Percentiles rank a stretch among this genome's conserved stretches.
phyloP scores from a whole-genome alignment of 2,888 invertebrate species.

The Graphium colonna region DNA sequence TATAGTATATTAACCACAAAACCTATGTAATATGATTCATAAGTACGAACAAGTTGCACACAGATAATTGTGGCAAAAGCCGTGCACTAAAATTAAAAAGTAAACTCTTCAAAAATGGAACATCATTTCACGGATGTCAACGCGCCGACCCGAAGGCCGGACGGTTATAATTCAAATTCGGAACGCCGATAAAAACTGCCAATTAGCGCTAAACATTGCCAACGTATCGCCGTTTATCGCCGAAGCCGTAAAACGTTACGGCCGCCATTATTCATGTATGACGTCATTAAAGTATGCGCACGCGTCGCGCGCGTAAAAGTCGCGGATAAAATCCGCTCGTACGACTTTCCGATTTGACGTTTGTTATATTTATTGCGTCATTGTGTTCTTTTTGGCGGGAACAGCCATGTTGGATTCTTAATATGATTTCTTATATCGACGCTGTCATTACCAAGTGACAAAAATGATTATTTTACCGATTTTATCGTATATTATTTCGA shows the following conservation, averaged over 20 bases:
- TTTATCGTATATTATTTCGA: too few relatives aligned
- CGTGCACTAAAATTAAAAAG: too few relatives aligned
- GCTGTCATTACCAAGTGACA: too few relatives aligned
- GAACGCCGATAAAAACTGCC: constrained; percentile 48
- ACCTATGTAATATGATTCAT: constrained; percentile 3
- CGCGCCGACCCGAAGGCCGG: constrained; percentile 1
- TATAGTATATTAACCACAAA: too few relatives aligned
- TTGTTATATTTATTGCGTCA: constrained; percentile 38
- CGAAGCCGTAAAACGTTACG: constrained; percentile 52
- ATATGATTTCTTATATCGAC: too few relatives aligned
- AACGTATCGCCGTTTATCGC: constrained; percentile 57
- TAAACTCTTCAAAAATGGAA: too few relatives aligned
- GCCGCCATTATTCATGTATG: constrained; percentile 42
- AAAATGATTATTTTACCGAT: too few relatives aligned
- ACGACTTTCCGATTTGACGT: constrained; percentile 17
- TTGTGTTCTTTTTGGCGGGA: constrained; percentile 27
- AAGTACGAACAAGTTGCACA: too few relatives aligned
- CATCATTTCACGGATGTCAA: too few relatives aligned
- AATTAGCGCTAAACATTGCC: constrained; percentile 65
- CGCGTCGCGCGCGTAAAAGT: constrained; percentile 51
- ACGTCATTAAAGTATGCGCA: constrained; percentile 58
- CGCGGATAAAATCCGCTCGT: constrained; percentile 34
- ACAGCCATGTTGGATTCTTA: background rate
- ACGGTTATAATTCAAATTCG: constrained; percentile 35
- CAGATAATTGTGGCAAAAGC: background rate